phyloP scores from a whole-genome alignment of 2,797 vertebrate genomes.

The Falco cherrug region DNA sequence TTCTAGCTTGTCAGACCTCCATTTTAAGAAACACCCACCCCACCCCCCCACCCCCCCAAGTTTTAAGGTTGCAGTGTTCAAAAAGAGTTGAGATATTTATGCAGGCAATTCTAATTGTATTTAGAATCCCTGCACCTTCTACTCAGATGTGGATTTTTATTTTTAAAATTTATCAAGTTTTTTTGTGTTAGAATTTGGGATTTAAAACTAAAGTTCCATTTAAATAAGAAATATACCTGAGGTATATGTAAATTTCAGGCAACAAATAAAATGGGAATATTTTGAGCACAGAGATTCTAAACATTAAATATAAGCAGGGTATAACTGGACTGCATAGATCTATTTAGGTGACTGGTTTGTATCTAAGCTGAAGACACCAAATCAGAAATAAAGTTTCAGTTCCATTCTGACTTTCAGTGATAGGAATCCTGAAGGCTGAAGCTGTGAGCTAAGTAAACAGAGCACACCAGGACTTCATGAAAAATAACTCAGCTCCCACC shows the following conservation, averaged over 20 bases:
- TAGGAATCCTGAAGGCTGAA: not conserved
- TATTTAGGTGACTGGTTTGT: not conserved
- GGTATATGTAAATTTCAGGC: not conserved
- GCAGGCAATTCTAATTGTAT: not conserved
- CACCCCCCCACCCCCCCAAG: not conserved
- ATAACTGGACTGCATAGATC: not conserved
- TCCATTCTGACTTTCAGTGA: not conserved
- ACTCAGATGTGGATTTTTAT: not conserved
- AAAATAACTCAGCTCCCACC: not conserved
- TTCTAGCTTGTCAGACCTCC: not conserved
- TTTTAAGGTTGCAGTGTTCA: not conserved
- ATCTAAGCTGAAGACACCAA: not conserved
- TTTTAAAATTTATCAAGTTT: not conserved
- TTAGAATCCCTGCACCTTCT: not conserved
- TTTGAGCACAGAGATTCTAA: not conserved
- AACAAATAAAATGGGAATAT: not conserved
- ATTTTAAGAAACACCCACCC: not conserved
- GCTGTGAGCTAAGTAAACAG: not conserved
- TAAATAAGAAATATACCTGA: not conserved
- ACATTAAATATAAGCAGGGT: not conserved
- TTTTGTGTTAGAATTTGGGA: not conserved
- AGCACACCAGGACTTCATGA: not conserved
- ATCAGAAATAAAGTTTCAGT: not conserved
- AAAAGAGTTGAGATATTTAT: not conserved
- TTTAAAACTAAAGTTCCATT: not conserved